These are phyloP conservation scores for Caenorhabditis auriculariae DNA, from an alignment of 2,888 invertebrate genomes.

Conservation along the genomic window DNA sequence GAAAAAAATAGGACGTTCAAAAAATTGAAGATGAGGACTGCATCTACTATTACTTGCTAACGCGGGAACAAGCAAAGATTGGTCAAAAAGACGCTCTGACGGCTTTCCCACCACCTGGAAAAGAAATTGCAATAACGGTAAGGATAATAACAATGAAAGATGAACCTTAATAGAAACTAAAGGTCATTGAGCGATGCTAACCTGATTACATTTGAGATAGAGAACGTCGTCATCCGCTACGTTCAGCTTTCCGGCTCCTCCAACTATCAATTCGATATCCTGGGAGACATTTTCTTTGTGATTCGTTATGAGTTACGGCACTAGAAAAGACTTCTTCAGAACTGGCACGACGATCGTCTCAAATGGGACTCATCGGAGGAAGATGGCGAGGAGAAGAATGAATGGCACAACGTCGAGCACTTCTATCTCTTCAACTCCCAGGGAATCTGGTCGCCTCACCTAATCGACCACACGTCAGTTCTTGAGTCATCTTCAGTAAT, in stretches of 20 bases:
- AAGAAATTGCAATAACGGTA: conserved; percentile 44
- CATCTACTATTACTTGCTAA: conserved; percentile 50
- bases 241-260: conserved; percentile 40
- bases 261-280: conserved; percentile 52
- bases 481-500: background rate
- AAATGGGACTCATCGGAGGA: conserved; percentile 54
- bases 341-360: conserved; percentile 52
- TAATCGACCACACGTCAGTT: conserved; percentile 42
- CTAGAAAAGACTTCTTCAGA: conserved; percentile 25
- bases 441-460: conserved; percentile 54
- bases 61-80: conserved; percentile 29
- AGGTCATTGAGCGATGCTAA: too few relatives aligned
- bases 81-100: conserved; percentile 19
- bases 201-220: too few relatives aligned
- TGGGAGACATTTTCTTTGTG: conserved; percentile 52
- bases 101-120: conserved; percentile 35
- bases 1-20: too few relatives aligned
- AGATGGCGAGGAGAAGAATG: conserved; percentile 37
- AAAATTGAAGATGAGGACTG: conserved; percentile 54
- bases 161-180: too few relatives aligned
- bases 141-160: too few relatives aligned
- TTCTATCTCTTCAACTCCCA: conserved; percentile 47
- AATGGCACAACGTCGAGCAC: conserved; percentile 21
- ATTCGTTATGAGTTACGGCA: background rate
- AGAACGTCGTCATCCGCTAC: conserved; percentile 24